phyloP scores from a whole-genome alignment of 2,797 vertebrate species.

The Poecile montanus region DNA sequence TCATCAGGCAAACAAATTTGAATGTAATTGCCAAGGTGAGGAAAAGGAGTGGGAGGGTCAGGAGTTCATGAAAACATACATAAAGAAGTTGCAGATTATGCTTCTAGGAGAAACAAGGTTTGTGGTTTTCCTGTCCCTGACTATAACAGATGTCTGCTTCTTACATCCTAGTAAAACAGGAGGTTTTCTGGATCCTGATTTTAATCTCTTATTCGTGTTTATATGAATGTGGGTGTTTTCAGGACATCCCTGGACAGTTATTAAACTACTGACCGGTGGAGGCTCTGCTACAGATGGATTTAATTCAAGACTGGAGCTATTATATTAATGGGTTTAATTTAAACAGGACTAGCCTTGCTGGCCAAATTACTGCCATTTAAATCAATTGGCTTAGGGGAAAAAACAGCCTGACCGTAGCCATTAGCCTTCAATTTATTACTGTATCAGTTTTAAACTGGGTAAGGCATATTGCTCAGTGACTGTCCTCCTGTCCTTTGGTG shows the following conservation, averaged over 20 bases:
- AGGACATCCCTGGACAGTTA: constrained; percentile 75
- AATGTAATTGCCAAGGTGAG: not conserved
- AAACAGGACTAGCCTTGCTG: constrained; percentile 80
- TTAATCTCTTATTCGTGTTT: constrained; percentile 68
- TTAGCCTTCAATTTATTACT: constrained; percentile 85
- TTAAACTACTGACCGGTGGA: constrained; percentile 77
- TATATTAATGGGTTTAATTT: constrained; percentile 87
- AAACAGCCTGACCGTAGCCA: constrained; percentile 78
- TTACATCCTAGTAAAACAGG: not conserved
- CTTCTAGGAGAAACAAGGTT: not conserved
- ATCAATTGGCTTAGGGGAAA: constrained; percentile 83
- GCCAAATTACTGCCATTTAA: constrained; percentile 85
- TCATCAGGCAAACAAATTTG: not conserved
- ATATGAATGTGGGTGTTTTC: constrained; percentile 59
- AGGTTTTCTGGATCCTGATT: constrained; percentile 39
- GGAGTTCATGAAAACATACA: rapidly evolving
- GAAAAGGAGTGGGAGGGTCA: not conserved
- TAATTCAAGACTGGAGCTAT: constrained; percentile 79
- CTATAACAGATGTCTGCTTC: not conserved
- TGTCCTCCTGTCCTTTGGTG: constrained; percentile 71
- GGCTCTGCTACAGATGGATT: constrained; percentile 75
- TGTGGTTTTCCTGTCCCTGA: not conserved
- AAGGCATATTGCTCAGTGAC: constrained; percentile 74
- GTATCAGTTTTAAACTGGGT: constrained; percentile 76
- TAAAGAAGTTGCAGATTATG: not conserved